These are phyloP conservation scores for Garra rufa DNA, from an alignment of 2,113 vertebrate species.

Conservation along the genomic window DNA sequence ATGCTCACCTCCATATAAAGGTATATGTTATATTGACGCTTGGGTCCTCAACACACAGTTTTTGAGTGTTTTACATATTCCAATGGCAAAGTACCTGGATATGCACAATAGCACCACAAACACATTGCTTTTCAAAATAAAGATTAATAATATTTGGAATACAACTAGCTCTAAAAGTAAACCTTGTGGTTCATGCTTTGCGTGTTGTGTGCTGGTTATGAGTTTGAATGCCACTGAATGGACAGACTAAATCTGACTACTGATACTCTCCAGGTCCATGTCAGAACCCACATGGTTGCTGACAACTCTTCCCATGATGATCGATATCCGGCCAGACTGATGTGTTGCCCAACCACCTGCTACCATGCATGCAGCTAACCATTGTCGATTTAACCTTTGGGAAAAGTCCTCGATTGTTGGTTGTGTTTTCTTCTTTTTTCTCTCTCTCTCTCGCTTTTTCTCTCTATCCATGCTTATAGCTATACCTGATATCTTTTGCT, in stretches of 20 bases:
- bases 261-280: constrained; percentile 63
- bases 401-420: no score
- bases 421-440: no score
- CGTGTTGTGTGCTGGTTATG: neutral
- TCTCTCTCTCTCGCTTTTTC: no score
- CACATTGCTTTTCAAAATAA: neutral
- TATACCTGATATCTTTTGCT: no score
- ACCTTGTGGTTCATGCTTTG: neutral
- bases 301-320: constrained; percentile 71
- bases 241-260: no score
- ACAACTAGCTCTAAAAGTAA: neutral
- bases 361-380: constrained; percentile 66
- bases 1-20: constrained; percentile 70
- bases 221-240: neutral
- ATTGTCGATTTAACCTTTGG: no score
- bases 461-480: no score
- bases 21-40: constrained; percentile 49
- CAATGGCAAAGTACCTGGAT: neutral
- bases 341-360: constrained; percentile 74
- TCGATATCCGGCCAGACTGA: constrained; percentile 71
- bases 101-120: no score
- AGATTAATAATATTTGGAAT: neutral
- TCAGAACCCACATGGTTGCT: constrained; percentile 61
- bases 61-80: neutral
- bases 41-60: no score